These are phyloP conservation scores for Microtus ochrogaster DNA, from an alignment of 2,113 vertebrate species.

Conservation along the genomic window DNA sequence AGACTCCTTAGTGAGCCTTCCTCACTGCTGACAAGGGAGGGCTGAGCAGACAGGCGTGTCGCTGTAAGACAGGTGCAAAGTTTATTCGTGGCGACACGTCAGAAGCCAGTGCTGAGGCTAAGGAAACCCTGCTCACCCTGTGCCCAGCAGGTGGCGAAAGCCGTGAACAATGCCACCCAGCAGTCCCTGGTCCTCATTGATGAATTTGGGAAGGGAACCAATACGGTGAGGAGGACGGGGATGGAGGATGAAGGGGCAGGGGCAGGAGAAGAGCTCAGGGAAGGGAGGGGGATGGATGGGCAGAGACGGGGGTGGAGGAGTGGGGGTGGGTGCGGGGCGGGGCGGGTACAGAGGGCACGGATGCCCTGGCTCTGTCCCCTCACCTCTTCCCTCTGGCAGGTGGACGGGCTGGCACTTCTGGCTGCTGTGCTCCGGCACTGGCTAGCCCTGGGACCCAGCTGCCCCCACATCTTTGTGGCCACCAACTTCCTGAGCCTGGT, in stretches of 20 bases:
- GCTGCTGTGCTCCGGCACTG: slow-evolving; percentile 94
- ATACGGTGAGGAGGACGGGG: slow-evolving; percentile 88
- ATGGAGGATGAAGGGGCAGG: background rate
- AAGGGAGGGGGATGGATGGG: background rate
- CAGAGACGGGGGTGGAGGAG: background rate
- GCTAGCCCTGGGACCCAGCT: slow-evolving; percentile 87
- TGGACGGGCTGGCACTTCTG: slow-evolving; percentile 95
- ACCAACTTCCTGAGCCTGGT: slow-evolving; percentile 97
- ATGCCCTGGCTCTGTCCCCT: background rate
- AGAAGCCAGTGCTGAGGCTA: background rate
- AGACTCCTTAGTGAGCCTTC: background rate
- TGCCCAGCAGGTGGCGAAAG: slow-evolving; percentile 89
- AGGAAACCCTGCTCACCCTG: background rate
- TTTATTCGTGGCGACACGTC: background rate
- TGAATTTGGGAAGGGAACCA: slow-evolving; percentile 99
- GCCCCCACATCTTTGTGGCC: slow-evolving; percentile 94
- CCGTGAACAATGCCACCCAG: slow-evolving; percentile 93
- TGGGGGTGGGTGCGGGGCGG: no score
- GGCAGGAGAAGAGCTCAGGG: background rate
- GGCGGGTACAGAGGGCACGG: background rate
- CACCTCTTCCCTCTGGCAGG: slow-evolving; percentile 80
- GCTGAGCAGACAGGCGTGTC: background rate
- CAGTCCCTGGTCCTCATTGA: slow-evolving; percentile 96
- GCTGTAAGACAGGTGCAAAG: background rate
- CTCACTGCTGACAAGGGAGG: background rate